Base-by-base conservation (phyloP, 2,113 vertebrate genomes). In the Pipra filicauda region DNA sequence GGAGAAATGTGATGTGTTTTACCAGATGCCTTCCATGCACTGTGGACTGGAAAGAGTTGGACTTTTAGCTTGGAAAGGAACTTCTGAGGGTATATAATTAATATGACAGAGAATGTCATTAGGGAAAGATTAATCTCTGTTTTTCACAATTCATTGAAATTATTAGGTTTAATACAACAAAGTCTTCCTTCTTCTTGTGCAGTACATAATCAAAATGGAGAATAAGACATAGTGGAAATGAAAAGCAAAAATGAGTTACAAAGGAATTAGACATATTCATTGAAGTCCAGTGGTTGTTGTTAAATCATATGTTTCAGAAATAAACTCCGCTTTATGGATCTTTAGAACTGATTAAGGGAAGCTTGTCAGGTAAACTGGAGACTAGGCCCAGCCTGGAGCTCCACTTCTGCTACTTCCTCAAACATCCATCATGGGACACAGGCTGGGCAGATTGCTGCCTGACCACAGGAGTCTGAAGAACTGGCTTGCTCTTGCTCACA, bases 131-230 rank as follows among this genome's bases (percentile, higher is more conserved):
- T 89, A 72, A 30, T 31, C 46, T 92, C 75, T 76, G n/a, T 43
- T 96, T 88, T 93, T 88, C 51, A 51, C 20, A 86, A 44, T 85
- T 43, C 41, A 62, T 23, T 88, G 75, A 83, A 88, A 88, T 79
- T 51, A 27, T 31, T 82, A 79, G 11, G 17, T 88, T 79, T 94
- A n/a, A 85, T 82, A 35, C 31, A 89, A 85, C 6, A 89, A 73
- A 65, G 27, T 14, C 4, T 37, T 52, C 15, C 3, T 15, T 86
- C 77, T 91, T 55, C 39, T 37, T 15, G 9, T 30, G 9, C 46
- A 57, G 9, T 55, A 33, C 33, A 66, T 43, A 51, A 83, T 66
- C 30, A 74, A 92, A 93, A 73, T 4, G 3, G 15, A 65, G 62
- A 91, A 31, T 5, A 81, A 26, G 31, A 44, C 73, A 66, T 19